Evolutionary conservation across 2,888 invertebrate genomes (phyloP), one percentile per base, ranked within the genome.

Genomic region (Drosophila incognita): DNA sequence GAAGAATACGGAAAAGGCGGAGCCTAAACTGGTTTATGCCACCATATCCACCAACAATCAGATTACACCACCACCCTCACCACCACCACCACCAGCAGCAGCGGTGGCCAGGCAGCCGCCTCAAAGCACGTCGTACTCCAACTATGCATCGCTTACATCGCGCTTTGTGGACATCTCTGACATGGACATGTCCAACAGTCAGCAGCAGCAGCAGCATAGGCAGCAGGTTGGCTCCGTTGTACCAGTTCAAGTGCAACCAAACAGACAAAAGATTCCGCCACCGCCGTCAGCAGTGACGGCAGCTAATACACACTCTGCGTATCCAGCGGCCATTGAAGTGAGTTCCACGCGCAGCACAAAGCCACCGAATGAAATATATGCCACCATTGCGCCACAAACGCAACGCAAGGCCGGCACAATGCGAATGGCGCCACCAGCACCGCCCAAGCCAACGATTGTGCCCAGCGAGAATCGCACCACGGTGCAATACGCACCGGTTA

Each of bases 11-110:
- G 57, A 64, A 11, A 59, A 38, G 8, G n/a, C 33, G 4, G 76
- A 70, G 15, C 67, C 59, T 33, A 70, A 77, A 35, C 54, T 91
- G 0, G 69, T 82, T 5, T 91, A 91, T 71, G 89, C 90, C 15
- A 91, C 87, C 3, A 83, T 87, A 31, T 90, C 90, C 11, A 81
- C 78, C 6, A 89, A 89, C 40, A 89, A 87, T 54, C 73, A 79
- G 57, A 82, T 74, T 4, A 75, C 82, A 10, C 81, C 90, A 35
- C 87, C 83, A 29, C 65, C 79, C 7, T 75, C 82, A 18, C 81
- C 83, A 18, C 67, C 87, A 6, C 68, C 76, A 15, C 24, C 46
- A 21, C 10, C 29, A 27, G 7, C 81, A 10, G 59, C 70, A 4
- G 29, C 38, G 13, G 24, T n/a, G 11, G n/a, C n/a, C 15, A 62